Evolutionary conservation across 2,888 invertebrate species (phyloP).

Genomic region (Diaperis boleti): DNA sequence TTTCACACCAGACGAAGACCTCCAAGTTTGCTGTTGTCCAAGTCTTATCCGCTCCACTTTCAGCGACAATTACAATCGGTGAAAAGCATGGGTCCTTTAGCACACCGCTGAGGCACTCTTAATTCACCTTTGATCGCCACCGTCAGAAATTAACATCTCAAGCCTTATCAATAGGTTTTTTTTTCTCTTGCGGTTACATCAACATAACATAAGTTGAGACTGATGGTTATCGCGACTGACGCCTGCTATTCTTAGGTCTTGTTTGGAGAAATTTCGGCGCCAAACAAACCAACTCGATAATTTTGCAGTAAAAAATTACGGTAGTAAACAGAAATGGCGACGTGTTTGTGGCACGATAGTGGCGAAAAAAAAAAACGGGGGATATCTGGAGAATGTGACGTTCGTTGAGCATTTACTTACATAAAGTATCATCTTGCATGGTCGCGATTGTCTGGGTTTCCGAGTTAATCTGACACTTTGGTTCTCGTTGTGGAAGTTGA

Average conservation of each 20-base stretch:
- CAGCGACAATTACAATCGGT: background rate
- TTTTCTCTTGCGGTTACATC: background rate
- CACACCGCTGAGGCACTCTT: conserved; percentile 1
- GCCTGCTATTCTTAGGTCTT: conserved; percentile 24
- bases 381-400: background rate
- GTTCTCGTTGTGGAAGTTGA: background rate
- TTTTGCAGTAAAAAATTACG: conserved; percentile 9
- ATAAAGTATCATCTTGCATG: background rate
- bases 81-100: background rate
- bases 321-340: conserved; percentile 11
- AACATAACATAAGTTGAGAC: conserved; percentile 26
- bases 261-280: conserved; percentile 9
- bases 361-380: background rate
- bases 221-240: conserved; percentile 34
- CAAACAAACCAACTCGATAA: conserved; percentile 10
- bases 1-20: background rate
- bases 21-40: background rate
- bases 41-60: too few species aligned
- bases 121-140: conserved; percentile 33
- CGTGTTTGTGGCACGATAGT: background rate
- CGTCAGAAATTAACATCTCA: conserved; percentile 47
- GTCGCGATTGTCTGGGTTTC: conserved; percentile 2
- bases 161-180: conserved; percentile 33
- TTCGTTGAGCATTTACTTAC: background rate
- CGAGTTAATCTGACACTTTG: conserved; percentile 17